Conservation (phyloP, 2,113 vertebrate species). For the Cyrtonyx montezumae region DNA sequence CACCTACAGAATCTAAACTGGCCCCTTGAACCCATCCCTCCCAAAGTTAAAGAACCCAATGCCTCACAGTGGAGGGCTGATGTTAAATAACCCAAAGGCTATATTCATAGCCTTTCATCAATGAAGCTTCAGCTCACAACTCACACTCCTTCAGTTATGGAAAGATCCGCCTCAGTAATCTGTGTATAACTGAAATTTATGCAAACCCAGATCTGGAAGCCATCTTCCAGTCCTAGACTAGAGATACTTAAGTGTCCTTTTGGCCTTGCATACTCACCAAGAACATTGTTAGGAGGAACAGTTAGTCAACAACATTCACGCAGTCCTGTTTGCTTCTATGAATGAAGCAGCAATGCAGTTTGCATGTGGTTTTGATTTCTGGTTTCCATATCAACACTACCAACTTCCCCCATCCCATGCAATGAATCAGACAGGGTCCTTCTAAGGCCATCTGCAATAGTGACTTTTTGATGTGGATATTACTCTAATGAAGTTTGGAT, state of each 20-base stretch:
- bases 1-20: neutral
- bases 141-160: rapidly evolving
- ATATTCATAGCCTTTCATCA: neutral
- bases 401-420: rapidly evolving
- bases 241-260: neutral
- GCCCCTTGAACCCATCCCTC: neutral
- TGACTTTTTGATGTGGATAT: neutral
- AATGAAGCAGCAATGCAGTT: neutral
- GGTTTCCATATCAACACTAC: neutral
- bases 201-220: neutral
- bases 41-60: neutral
- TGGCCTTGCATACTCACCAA: neutral
- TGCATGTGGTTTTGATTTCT: neutral
- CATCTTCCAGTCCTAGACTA: neutral
- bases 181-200: neutral
- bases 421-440: neutral
- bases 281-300: neutral
- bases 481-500: neutral
- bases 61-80: too few relatives aligned
- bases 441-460: neutral
- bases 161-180: neutral
- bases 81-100: too few relatives aligned
- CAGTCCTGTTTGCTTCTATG: neutral
- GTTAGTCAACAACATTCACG: neutral
- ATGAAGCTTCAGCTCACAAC: neutral